Percentiles rank a stretch among this genome's conserved stretches.
Evolutionary conservation across 2,888 invertebrate species (phyloP).

Genomic region (Rhamnusium bicolor): DNA sequence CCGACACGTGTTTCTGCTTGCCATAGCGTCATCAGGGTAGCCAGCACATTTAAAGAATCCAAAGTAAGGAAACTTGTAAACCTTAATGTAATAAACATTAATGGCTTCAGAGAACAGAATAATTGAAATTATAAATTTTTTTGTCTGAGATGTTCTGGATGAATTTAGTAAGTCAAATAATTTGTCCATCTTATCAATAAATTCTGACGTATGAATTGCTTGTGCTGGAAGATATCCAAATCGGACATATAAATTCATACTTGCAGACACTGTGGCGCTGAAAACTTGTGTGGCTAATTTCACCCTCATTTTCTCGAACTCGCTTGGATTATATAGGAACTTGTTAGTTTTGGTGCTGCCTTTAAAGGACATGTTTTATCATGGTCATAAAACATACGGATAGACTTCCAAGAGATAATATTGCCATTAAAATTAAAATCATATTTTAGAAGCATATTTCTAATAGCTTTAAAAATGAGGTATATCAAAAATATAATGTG

Average conservation of each 20-base stretch:
- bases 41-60: too few relatives aligned
- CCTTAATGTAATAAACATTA: too few relatives aligned
- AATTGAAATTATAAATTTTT: too few relatives aligned
- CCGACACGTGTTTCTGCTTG: too few relatives aligned
- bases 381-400: conserved; percentile 7
- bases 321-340: conserved; percentile 45
- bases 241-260: conserved; percentile 2
- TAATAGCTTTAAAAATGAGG: conserved; percentile 47
- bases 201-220: background rate
- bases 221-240: conserved; percentile 4
- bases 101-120: too few relatives aligned
- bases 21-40: too few relatives aligned
- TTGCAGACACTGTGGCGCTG: conserved; percentile 32
- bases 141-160: conserved; percentile 5
- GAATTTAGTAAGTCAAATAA: conserved; percentile 13
- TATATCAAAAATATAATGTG: conserved; percentile 46
- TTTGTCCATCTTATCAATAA: conserved; percentile 5
- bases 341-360: conserved; percentile 45
- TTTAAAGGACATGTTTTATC: conserved; percentile 39
- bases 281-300: conserved; percentile 43
- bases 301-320: conserved; percentile 52
- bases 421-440: conserved; percentile 36
- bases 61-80: too few relatives aligned
- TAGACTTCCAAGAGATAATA: conserved; percentile 36
- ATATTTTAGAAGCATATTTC: conserved; percentile 47